Conservation (phyloP, 2,113 vertebrate genomes). For the Acanthisitta chloris region DNA sequence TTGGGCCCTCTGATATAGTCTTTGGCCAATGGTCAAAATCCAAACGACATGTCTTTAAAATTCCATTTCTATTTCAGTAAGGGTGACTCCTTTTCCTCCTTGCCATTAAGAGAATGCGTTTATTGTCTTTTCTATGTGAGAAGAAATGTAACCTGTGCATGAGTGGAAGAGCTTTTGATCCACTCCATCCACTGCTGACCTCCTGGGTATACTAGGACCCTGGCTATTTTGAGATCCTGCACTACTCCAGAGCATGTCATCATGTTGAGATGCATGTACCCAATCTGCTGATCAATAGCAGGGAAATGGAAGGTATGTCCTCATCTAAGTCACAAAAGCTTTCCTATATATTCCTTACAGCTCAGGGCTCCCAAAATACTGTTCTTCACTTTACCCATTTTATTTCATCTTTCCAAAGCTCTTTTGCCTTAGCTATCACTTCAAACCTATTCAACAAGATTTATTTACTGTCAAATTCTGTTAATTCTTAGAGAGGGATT, state of each 20-base stretch:
- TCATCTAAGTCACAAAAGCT: not conserved
- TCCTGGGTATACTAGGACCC: not conserved
- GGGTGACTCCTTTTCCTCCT: not conserved
- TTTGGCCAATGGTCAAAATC: not conserved
- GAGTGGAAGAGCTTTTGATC: not conserved
- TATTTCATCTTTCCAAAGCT: not conserved
- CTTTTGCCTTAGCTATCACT: not conserved
- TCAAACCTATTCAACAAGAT: not conserved
- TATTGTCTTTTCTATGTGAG: not conserved
- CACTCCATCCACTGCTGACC: not conserved
- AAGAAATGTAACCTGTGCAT: not conserved
- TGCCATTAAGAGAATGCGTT: not conserved
- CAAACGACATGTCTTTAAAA: not conserved
- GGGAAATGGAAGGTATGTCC: not conserved
- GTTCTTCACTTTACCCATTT: not conserved
- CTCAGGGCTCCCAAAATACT: not conserved
- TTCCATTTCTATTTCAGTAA: not conserved
- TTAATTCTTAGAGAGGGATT: not conserved
- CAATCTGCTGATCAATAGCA: not conserved
- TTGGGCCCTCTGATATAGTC: not conserved
- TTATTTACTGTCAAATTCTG: not conserved
- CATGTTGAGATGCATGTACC: fast-evolving
- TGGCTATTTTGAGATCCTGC: not conserved
- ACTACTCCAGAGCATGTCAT: fast-evolving
- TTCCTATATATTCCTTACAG: not conserved